These are phyloP conservation scores for Uloborus plumipes DNA, from an alignment of 2,888 invertebrate species.

Conservation along the genomic window DNA sequence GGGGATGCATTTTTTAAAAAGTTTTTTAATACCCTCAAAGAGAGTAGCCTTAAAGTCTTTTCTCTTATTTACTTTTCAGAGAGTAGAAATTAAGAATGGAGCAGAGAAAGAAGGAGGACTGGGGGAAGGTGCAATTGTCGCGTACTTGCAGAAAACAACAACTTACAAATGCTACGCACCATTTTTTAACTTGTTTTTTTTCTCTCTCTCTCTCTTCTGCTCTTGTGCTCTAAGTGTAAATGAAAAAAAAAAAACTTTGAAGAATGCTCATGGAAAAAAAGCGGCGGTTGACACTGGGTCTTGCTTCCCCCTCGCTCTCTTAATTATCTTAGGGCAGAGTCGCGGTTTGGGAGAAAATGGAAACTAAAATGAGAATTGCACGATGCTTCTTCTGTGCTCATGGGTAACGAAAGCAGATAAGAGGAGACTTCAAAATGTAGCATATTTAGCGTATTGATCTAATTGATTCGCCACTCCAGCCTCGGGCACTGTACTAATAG, in stretches of 20 bases:
- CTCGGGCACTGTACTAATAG: constrained; percentile 57
- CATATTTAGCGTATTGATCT: constrained; percentile 63
- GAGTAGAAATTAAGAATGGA: constrained; percentile 55
- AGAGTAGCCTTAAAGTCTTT: constrained; percentile 44
- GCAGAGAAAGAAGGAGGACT: background rate
- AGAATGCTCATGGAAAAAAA: constrained; percentile 5
- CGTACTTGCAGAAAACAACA: constrained; percentile 42
- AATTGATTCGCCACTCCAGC: constrained; percentile 54
- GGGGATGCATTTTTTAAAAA: constrained; percentile 30
- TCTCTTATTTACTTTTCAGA: constrained; percentile 54
- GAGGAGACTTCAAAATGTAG: constrained; percentile 54
- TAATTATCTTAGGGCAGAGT: constrained; percentile 60
- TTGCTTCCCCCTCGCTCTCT: constrained; percentile 14
- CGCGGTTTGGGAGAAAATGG: constrained; percentile 32
- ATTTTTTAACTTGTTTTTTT: constrained; percentile 12
- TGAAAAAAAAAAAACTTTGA: constrained; percentile 10
- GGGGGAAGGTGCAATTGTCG: constrained; percentile 45
- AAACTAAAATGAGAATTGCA: constrained; percentile 55
- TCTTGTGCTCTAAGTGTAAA: constrained; percentile 16
- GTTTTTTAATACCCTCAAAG: constrained; percentile 59
- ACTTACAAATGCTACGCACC: constrained; percentile 14
- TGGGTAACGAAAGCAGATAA: constrained; percentile 19
- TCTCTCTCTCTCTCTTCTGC: background rate
- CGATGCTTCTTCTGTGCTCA: background rate
- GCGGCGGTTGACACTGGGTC: constrained; percentile 26